Base-by-base conservation (phyloP, 2,888 invertebrate species). In the Operophtera brumata region DNA sequence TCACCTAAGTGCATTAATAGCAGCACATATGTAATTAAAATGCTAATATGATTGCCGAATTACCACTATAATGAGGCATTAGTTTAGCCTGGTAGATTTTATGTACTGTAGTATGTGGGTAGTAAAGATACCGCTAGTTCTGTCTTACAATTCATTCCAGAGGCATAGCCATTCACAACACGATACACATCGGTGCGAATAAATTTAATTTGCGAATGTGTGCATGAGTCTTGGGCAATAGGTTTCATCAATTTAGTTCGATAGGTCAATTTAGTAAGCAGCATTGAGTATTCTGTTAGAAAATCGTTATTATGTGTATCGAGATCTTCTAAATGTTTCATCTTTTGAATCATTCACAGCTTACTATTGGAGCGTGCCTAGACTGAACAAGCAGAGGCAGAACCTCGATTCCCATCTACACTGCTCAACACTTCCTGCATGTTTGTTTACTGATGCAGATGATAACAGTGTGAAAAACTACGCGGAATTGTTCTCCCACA, bases 1-100 rank as follows among this genome's bases (percentile, higher is more conserved):
- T 20, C 20, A 47, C 46, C 14, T 8, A 13, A 43, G 34, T 44
- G 9, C 44, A 54, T 40, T 20, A 20, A 12, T 25, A 26, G 45
- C 42, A 59, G 4, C 4, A 57, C 34, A 48, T 13, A 40, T 43
- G 49, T 58, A 46, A 53, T 59, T 51, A 54, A 51, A 57, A 61
- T 59, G 61, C 54, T 59, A 59, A 59, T 61, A 36, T 43, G 40
- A 44, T 25, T 40, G 43, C 35, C 46, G 30, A 48, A 45, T 36
- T 20, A 36, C 36, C 36, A 45, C 32, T 37, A 12, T 45, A 54
- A 54, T 42, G 32, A 49, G 37, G 32, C 49, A 50, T 55, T 54
- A 37, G 54, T 49, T 55, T 30, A 49, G 49, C 54, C 32, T 47
- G 41, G 46, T 42, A 37, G 9, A 32, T 37, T 42, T 49, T 37